Evolutionary conservation across 2,113 vertebrate genomes (phyloP).

Genomic region (Scortum barcoo): DNA sequence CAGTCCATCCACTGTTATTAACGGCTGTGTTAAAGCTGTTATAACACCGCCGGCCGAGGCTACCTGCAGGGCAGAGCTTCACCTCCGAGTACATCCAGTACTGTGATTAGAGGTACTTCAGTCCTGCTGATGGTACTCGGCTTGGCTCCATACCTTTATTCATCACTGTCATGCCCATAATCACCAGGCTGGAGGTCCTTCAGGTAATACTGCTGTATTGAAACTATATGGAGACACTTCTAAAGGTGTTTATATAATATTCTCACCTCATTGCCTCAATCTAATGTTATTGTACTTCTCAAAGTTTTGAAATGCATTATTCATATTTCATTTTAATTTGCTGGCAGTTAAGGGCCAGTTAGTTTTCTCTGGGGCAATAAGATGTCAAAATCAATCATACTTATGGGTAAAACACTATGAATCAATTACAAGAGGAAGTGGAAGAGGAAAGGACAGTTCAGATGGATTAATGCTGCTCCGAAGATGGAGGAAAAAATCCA

Average conservation of each 20-base stretch:
- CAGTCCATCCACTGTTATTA: neutral
- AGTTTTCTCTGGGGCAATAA: constrained; percentile 6
- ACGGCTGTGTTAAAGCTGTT: neutral
- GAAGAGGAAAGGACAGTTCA: neutral
- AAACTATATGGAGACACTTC: neutral
- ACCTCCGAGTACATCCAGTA: neutral
- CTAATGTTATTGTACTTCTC: constrained; percentile 14
- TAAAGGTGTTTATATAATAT: neutral
- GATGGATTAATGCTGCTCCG: constrained; percentile 10
- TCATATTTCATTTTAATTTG: constrained; percentile 41
- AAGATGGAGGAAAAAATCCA: neutral
- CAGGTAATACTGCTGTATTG: constrained; percentile 4
- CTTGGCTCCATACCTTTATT: neutral
- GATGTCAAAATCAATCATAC: constrained; percentile 40
- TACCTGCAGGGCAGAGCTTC: neutral
- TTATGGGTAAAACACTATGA: constrained; percentile 16
- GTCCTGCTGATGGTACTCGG: neutral
- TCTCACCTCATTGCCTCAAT: constrained; percentile 3
- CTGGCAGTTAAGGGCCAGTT: neutral
- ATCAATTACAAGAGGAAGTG: constrained; percentile 25
- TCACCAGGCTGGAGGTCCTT: neutral
- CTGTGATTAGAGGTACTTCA: neutral
- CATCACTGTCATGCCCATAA: neutral
- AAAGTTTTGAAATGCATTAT: constrained; percentile 45
- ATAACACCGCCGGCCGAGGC: neutral